Base-by-base conservation (phyloP, 1,140 invertebrate genomes). In the Scylla paramamosain region DNA sequence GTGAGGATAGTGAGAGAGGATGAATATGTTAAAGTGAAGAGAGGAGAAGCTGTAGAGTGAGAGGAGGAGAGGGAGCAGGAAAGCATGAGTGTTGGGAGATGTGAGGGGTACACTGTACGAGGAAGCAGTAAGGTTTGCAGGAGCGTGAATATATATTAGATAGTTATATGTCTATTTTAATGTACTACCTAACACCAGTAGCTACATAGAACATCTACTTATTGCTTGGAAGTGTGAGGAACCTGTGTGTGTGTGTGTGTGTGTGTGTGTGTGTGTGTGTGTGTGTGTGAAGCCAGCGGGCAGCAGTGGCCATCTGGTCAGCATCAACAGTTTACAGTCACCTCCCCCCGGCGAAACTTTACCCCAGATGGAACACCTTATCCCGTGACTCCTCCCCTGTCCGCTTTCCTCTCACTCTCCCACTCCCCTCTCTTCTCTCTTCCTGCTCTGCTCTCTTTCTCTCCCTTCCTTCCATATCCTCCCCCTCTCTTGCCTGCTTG, bases 301-400 rank as follows among this genome's bases (percentile, higher is more conserved):
- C 7, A 46, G 84, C 6, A 20, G n/a, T n/a, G 84, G 84, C 25
- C 39, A 48, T 89, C 0, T 89, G 87, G 8, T 46, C 46, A 89
- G 87, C n/a, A 14, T 89, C 87, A 89, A 46, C 39, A 14, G 31
- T 89, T 89, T 89, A 89, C 31, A n/a, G 87, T 89, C 87, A 89
- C 10, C 20, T 32, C 25, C 6, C 87, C 87, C 10, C 87, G 25
- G 20, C 14, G 87, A 89, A 89, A 89, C 45, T 89, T 89, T 46
- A 89, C 87, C n/a, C 87, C 87, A 89, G 16, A 89, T 89, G 87
- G 45, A 89, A 7, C 39, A 20, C 16, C 86, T 32, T 45, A 31
- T 25, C 86, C 86, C 31, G 83, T 84, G 31, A 84, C 83, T n/a
- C 84, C 16, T 29, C 10, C 84, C 29, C 84, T 12, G 2, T 87